A percentile compares a stretch with the other conserved stretches of the same genome.
These are phyloP conservation scores for Platyrinchus mystaceus DNA, from an alignment of 2,797 vertebrate genomes.

Conservation along the genomic window DNA sequence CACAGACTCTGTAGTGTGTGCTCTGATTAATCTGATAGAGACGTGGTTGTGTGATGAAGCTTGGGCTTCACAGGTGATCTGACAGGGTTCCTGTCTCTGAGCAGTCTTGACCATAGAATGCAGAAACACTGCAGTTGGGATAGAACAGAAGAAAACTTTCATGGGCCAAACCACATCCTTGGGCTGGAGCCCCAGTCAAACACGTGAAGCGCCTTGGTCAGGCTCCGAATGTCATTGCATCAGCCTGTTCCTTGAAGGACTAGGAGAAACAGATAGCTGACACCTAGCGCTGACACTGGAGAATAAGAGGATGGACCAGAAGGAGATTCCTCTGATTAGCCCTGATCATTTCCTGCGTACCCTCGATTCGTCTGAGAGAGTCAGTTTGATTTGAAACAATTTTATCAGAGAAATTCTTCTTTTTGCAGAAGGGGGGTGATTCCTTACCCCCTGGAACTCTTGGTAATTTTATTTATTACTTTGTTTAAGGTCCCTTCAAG, in stretches of 20 bases:
- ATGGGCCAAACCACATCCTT: not conserved
- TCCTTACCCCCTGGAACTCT: not conserved
- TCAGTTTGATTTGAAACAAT: not conserved
- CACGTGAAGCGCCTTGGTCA: accelerated
- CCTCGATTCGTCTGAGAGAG: not conserved
- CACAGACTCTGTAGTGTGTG: not conserved
- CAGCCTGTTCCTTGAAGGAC: not conserved
- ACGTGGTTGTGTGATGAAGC: not conserved
- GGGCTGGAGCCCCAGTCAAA: not conserved
- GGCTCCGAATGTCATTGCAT: not conserved
- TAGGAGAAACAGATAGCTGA: not conserved
- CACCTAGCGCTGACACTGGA: not conserved
- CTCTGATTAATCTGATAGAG: not conserved
- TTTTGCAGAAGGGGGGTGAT: not conserved
- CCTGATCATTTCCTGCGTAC: not conserved
- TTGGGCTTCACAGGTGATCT: not conserved
- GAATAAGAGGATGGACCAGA: not conserved
- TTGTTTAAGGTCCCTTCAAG: slow-evolving; percentile 3
- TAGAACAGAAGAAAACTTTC: not conserved
- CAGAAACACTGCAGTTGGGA: not conserved
- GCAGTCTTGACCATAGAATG: not conserved
- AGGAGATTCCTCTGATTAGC: not conserved
- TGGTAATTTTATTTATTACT: not conserved
- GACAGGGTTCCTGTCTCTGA: not conserved
- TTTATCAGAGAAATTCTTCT: not conserved